Percentiles rank a stretch among this genome's conserved stretches.
Conservation (phyloP, 2,113 vertebrate genomes). For the Mionectes macconnelli region DNA sequence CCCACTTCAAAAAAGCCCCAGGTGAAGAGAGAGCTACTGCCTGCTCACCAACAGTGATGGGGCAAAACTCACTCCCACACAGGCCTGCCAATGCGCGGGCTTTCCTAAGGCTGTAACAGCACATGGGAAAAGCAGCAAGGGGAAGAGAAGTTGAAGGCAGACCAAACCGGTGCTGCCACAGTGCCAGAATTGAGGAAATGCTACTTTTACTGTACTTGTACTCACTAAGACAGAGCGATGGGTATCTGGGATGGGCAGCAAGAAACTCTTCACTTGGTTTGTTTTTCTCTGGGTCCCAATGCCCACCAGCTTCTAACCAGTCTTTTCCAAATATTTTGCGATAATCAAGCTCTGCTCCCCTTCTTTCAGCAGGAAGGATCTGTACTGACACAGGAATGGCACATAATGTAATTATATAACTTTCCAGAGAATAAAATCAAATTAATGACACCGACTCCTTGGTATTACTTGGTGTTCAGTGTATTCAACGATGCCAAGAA, state of each 20-base stretch:
- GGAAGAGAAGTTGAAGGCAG: not conserved
- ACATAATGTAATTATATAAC: not conserved
- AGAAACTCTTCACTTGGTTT: constrained; percentile 77
- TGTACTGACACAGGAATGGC: constrained; percentile 40
- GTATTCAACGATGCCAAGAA: not conserved
- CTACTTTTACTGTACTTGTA: not conserved
- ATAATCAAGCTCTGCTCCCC: constrained; percentile 92
- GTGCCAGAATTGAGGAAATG: not conserved
- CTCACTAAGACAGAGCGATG: constrained; percentile 84
- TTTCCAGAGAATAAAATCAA: not conserved
- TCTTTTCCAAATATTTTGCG: constrained; percentile 87
- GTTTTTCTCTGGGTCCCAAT: constrained; percentile 71
- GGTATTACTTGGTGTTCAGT: not conserved
- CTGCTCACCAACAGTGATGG: not conserved
- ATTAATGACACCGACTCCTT: not conserved
- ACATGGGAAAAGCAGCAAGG: not conserved
- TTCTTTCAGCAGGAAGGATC: constrained; percentile 81
- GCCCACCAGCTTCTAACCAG: constrained; percentile 86
- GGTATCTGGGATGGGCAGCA: constrained; percentile 84
- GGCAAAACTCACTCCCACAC: not conserved
- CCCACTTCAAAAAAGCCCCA: not conserved
- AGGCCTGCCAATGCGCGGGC: not conserved
- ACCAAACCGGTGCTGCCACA: not conserved
- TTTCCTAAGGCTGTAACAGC: not conserved
- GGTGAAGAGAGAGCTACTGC: not conserved